Evolutionary conservation across 2,888 invertebrate genomes (phyloP), one percentile per base, ranked within the genome.

Genomic region (Heptascelio sp.): DNA sequence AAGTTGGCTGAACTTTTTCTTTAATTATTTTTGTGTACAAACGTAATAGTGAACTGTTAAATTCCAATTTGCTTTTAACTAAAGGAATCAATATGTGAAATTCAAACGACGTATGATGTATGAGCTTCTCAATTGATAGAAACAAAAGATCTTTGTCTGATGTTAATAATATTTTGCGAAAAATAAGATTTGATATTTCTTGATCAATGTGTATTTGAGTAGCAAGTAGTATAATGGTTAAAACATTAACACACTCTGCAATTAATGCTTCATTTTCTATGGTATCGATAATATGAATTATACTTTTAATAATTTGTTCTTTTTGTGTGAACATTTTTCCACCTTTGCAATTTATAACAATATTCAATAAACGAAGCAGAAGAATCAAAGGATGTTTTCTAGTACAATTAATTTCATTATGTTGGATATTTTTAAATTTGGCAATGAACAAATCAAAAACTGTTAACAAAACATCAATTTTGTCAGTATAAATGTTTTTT

Each of bases 141-240:
- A 96, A 94, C 37, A 96, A 93, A 19, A 96, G 94, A 37, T 93
- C 92, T 59, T 94, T 94, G 71, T 95, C 93, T 9, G 94, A 93
- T 13, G 96, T 91, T 13, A 94, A 94, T 34, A 97, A 91, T 25
- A 96, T 93, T 84, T 96, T 96, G 88, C 95, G 94, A 0, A 96
- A 94, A 68, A 98, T 93, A n/a, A 95, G 94, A 40, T 96, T 96
- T 0, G 97, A 95, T 90, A 96, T 95, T 90, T 98, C 96, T 92
- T 98, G 98, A 2, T 96, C 95, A 13, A 98, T 92, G 65, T 95
- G 95, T 0, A 97, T 93, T 86, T 95, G 95, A 9, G 94, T 93
- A 0, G 97, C 92, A 17, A 93, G 86, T 40, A 93, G 88, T 64
- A 91, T 88, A 8, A 89, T 83, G 19, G 90, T 83, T 4, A 89